phyloP scores from a whole-genome alignment of 2,113 vertebrate species.

The Lichenostomus cassidix region DNA sequence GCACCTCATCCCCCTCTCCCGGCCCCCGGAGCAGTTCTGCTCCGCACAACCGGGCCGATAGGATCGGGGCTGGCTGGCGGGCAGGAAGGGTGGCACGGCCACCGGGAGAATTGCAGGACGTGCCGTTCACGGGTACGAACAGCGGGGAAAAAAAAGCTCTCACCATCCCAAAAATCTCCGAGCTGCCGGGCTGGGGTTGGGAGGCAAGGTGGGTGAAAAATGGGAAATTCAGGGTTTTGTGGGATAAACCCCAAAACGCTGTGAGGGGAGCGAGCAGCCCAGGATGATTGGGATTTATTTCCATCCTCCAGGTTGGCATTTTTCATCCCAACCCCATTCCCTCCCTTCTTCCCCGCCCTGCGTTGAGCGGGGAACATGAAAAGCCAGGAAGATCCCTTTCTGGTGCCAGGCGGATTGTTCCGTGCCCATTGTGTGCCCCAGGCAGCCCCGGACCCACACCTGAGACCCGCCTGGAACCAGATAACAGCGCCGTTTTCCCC shows the following conservation, averaged over 20 bases:
- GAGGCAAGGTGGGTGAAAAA: neutral
- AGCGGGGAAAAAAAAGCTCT: neutral
- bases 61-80: constrained; percentile 50
- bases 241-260: fast-evolving
- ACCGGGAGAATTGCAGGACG: constrained; percentile 78
- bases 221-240: neutral
- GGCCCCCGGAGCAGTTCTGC: neutral
- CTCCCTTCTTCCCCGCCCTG: neutral
- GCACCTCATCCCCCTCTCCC: neutral
- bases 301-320: neutral
- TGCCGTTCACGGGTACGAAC: constrained; percentile 8
- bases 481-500: neutral
- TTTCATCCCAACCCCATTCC: neutral
- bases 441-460: constrained; percentile 31
- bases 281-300: fast-evolving
- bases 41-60: constrained; percentile 52
- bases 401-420: constrained; percentile 35
- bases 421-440: constrained; percentile 6
- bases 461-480: constrained; percentile 21
- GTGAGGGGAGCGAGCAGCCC: neutral
- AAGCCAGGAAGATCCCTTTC: neutral
- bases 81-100: constrained; percentile 79
- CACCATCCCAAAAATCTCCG: neutral
- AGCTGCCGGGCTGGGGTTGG: neutral
- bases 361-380: neutral